Evolutionary conservation across 1,140 invertebrate species (phyloP).

Genomic region (Rhopalosiphum padi): DNA sequence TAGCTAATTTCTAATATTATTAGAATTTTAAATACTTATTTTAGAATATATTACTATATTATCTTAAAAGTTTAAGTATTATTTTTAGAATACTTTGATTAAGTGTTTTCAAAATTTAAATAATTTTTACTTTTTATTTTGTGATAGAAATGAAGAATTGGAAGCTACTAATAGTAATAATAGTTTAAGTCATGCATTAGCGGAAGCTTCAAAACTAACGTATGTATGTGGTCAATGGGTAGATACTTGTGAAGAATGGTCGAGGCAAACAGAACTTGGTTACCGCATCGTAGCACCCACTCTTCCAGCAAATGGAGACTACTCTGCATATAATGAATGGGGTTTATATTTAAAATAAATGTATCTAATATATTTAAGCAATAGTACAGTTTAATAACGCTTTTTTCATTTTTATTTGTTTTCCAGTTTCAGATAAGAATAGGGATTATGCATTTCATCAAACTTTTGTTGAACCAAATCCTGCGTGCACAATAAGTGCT

Average conservation of each 20-base stretch:
- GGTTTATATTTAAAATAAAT: constrained; percentile 64
- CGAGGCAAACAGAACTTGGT: constrained; percentile 68
- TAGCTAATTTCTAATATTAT: too few species aligned
- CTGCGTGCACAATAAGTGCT: constrained; percentile 77
- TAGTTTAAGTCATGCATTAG: constrained; percentile 68
- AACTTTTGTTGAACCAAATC: constrained; percentile 69
- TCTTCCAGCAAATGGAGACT: constrained; percentile 79
- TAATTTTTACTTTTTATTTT: neutral
- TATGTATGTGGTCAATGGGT: constrained; percentile 80
- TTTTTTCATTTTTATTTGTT: constrained; percentile 44
- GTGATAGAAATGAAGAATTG: constrained; percentile 66
- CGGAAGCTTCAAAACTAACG: constrained; percentile 77
- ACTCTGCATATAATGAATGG: constrained; percentile 78
- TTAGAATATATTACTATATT: neutral
- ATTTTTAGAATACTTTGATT: neutral
- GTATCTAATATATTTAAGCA: constrained; percentile 25
- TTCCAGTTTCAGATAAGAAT: constrained; percentile 72
- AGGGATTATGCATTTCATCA: constrained; percentile 68
- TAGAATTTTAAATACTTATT: too few species aligned
- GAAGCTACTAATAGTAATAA: constrained; percentile 74
- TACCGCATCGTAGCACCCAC: constrained; percentile 78
- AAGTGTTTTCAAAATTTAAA: neutral
- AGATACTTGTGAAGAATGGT: constrained; percentile 70
- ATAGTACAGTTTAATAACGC: constrained; percentile 15
- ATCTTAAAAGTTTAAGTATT: neutral